Base-by-base conservation (phyloP, 2,113 vertebrate species). In the Melanerpes aurifrons region DNA sequence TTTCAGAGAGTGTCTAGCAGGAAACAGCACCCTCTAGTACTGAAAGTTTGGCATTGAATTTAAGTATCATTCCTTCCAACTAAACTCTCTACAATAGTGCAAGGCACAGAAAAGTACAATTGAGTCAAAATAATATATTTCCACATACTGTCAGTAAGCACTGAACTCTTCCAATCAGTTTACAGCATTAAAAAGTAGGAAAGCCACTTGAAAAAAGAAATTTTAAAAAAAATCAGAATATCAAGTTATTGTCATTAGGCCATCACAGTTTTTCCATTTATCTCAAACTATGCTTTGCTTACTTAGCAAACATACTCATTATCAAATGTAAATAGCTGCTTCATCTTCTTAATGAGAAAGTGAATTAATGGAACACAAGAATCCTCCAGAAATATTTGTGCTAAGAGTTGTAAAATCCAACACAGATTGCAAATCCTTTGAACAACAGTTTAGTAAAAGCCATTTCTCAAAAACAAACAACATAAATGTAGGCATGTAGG, bases 21-120 rank as follows among this genome's bases (percentile, higher is more conserved):
- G 26, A 68, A 93, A 95, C 20, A 91, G 96, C 96, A 94, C 95
- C 96, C 95, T 93, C 95, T 97, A 93, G 70, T 90, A 88, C 17
- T 80, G 32, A 3, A 71, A 47, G 37, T 7, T 54, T 48, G 40
- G 79, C 63, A 93, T 2, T 56, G 53, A 84, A 61, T 76, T 20
- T 16, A 31, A 57, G 29, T 25, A 47, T 28, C 15, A 12, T 1
- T 3, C 4, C 11, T 72, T 70, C 7, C 70, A 25, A 11, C 47
- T 68, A 32, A n/a, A 11, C 13, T 40, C 72, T 61, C 29, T 17
- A 1, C 10, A 68, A 48, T 2, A 43, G 10, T 28, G 50, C 4
- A 24, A 87, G 20, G 29, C 11, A 73, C 10, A 40, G 64, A 64
- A 85, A 47, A 45, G 9, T 43, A 13, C 20, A 48, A 31, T 2